Evolutionary conservation across 2,888 invertebrate genomes (phyloP), one percentile per base, ranked within the genome.

Genomic region (Cheilosia variabilis): DNA sequence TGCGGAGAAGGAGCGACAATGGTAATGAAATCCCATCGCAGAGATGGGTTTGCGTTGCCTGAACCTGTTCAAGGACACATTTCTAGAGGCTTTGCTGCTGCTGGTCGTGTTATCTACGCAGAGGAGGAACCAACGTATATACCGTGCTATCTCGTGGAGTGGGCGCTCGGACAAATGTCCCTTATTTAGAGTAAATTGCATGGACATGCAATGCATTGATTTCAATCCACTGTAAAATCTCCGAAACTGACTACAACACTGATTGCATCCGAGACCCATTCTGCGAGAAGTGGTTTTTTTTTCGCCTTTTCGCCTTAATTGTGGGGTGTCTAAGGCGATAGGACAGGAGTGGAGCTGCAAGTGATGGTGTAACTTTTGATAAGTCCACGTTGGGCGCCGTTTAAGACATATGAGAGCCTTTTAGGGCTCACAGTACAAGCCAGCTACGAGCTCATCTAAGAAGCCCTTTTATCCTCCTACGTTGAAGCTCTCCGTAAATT

Each of bases 151-250:
- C 78, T 69, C 43, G 22, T 62, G 9, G 4, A 31, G 50, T 53
- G 62, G 66, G 77, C 37, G 53, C 41, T 68, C 22, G 76, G 63
- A 82, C 82, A 87, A 87, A 87, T 87, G 87, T 69, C 82, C 86
- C 72, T 81, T 82, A 82, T 82, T 82, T 87, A 81, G 87, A 78
- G 76, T 78, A 78, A 87, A 87, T 78, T 82, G 63, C 82, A 82
- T 81, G 69, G 69, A 73, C 69, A 82, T 78, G 82, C 77, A 69
- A 87, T 78, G 77, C 87, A 87, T 87, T 87, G 87, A 77, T 87
- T 82, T 77, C 82, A 60, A 87, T 82, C 73, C 73, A 69, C 52
- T 87, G 87, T 82, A 68, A 87, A 87, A 87, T 87, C 86, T 86
- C 81, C 57, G 37, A 81, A 76, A 81, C 81, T 80, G 81, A 86